These are phyloP conservation scores for Danio aesculapii DNA, from an alignment of 2,797 vertebrate species.

Conservation along the genomic window DNA sequence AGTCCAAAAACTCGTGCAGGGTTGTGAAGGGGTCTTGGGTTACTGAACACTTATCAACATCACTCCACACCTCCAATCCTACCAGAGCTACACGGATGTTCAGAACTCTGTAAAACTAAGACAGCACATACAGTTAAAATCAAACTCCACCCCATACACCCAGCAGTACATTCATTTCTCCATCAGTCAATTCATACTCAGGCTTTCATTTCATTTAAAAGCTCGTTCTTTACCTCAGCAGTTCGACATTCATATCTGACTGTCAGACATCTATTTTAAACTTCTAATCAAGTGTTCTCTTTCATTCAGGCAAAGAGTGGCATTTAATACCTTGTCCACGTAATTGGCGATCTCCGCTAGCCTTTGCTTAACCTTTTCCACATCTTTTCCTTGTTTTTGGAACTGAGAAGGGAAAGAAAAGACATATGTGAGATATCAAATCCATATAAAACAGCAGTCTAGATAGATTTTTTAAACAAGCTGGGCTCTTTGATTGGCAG, in stretches of 20 bases:
- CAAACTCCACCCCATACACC: not conserved
- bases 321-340: conserved; percentile 92
- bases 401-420: conserved; percentile 78
- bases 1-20: conserved; percentile 96
- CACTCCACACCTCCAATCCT: conserved; percentile 97
- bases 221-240: not conserved
- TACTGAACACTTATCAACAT: conserved; percentile 91
- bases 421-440: conserved; percentile 1
- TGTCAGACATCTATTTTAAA: conserved; percentile 41
- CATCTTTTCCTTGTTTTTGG: conserved; percentile 97
- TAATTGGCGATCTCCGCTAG: conserved; percentile 99
- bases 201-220: conserved; percentile 27
- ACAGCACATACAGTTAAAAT: conserved; percentile 9
- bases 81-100: conserved; percentile 96
- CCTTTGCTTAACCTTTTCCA: conserved; percentile 96
- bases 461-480: conserved; percentile 10
- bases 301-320: conserved; percentile 1
- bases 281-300: not conserved
- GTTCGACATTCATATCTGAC: conserved; percentile 20
- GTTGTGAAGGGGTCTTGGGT: conserved; percentile 95
- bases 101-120: conserved; percentile 92
- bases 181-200: conserved; percentile 10
- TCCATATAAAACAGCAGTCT: not conserved
- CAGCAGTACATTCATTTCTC: not conserved
- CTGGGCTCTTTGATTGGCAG: not conserved